A percentile compares a stretch with the other conserved stretches of the same genome.
Evolutionary conservation across 2,797 vertebrate genomes (phyloP).

Genomic region (Echiichthys vipera): DNA sequence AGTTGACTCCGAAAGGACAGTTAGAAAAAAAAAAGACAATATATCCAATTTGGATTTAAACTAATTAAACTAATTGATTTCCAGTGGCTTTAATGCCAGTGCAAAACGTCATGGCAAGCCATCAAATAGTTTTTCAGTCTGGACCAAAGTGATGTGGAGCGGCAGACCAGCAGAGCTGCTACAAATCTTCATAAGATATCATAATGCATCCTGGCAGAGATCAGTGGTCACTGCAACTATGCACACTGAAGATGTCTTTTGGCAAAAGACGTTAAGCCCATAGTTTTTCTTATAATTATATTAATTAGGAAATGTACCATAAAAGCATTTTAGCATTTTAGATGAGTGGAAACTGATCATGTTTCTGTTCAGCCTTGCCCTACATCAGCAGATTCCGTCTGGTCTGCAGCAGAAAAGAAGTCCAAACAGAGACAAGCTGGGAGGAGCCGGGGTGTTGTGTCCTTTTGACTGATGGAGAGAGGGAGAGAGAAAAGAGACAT

Average conservation of each 20-base stretch:
- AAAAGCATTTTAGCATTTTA: slow-evolving; percentile 18
- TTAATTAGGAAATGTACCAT: slow-evolving; percentile 16
- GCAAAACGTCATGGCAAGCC: neutral
- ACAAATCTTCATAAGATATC: neutral
- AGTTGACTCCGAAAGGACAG: no score
- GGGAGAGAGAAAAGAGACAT: slow-evolving; percentile 3
- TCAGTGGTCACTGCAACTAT: neutral
- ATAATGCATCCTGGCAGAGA: slow-evolving; percentile 8
- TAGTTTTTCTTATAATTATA: neutral
- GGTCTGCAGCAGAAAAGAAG: slow-evolving; percentile 28
- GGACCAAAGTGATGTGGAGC: neutral
- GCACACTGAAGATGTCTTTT: slow-evolving; percentile 9
- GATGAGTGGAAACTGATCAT: slow-evolving; percentile 26
- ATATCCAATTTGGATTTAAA: no score
- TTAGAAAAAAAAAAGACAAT: no score
- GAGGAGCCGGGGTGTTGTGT: slow-evolving; percentile 24
- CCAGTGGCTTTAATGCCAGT: neutral
- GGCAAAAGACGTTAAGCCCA: neutral
- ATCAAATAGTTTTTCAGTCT: neutral
- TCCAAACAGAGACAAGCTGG: slow-evolving; percentile 14
- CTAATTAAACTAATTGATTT: no score
- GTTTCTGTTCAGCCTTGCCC: slow-evolving; percentile 27
- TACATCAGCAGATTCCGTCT: slow-evolving; percentile 52
- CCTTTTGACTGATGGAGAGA: slow-evolving; percentile 47
- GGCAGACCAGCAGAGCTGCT: neutral